Evolutionary conservation across 2,113 vertebrate genomes (phyloP).

Genomic region (Carassius auratus): DNA sequence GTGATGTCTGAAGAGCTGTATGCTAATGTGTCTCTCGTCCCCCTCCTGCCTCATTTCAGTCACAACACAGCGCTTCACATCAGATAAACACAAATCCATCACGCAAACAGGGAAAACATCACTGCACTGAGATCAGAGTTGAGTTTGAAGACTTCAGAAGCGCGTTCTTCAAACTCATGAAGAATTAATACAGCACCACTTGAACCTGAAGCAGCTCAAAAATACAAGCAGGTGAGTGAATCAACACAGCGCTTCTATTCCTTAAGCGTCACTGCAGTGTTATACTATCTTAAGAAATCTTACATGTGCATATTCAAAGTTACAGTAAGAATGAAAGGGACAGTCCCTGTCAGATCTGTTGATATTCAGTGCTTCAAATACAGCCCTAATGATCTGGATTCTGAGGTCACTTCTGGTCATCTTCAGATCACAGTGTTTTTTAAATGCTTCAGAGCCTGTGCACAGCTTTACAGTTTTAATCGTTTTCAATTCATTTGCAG

Average conservation of each 20-base stretch:
- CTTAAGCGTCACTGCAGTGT: background rate
- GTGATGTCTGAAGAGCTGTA: constrained; percentile 56
- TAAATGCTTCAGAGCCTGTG: background rate
- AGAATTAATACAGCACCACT: background rate
- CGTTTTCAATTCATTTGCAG: background rate
- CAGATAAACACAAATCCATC: background rate
- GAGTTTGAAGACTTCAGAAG: background rate
- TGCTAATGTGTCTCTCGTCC: constrained; percentile 56
- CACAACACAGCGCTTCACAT: background rate
- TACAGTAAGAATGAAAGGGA: background rate
- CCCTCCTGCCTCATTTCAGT: constrained; percentile 27
- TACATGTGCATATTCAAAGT: background rate
- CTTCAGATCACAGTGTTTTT: background rate
- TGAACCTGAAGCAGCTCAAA: background rate
- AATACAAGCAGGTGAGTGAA: constrained; percentile 36
- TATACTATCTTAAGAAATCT: background rate
- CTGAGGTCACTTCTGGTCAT: background rate
- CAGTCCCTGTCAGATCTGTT: background rate
- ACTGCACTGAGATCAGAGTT: background rate
- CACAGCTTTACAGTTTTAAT: background rate
- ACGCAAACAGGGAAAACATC: background rate
- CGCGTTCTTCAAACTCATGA: background rate
- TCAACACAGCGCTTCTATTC: background rate
- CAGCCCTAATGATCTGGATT: background rate
- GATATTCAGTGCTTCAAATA: background rate